phyloP scores from a whole-genome alignment of 2,797 vertebrate genomes.

The Psittacula echo region DNA sequence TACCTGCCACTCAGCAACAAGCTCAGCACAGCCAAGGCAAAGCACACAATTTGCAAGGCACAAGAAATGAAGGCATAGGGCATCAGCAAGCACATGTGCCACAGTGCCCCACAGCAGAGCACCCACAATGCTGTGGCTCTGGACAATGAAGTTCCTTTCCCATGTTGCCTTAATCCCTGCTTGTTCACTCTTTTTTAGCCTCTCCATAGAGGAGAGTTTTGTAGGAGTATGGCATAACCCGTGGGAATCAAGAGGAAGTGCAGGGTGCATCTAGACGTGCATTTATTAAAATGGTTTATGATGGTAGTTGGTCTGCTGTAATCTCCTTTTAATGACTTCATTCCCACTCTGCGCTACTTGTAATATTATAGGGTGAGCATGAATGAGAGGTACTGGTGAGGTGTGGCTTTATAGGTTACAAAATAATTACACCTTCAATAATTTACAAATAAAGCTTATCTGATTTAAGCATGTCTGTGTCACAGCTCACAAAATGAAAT shows the following conservation, averaged over 20 bases:
- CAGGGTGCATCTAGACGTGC: background rate
- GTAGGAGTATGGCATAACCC: background rate
- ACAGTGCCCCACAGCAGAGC: background rate
- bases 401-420: background rate
- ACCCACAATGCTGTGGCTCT: rapidly evolving
- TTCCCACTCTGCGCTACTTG: background rate
- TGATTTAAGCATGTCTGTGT: background rate
- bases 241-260: background rate
- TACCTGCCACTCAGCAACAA: background rate
- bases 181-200: background rate
- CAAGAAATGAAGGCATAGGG: background rate
- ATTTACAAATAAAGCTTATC: background rate
- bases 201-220: background rate
- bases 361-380: background rate
- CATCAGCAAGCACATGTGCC: rapidly evolving
- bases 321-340: background rate
- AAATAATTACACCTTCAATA: background rate
- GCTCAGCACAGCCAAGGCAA: background rate
- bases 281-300: background rate
- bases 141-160: background rate
- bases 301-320: background rate
- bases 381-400: background rate
- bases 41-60: rapidly evolving
- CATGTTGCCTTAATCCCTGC: rapidly evolving
- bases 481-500: background rate